phyloP scores from a whole-genome alignment of 1,140 invertebrate species.

The Papilio xuthus region DNA sequence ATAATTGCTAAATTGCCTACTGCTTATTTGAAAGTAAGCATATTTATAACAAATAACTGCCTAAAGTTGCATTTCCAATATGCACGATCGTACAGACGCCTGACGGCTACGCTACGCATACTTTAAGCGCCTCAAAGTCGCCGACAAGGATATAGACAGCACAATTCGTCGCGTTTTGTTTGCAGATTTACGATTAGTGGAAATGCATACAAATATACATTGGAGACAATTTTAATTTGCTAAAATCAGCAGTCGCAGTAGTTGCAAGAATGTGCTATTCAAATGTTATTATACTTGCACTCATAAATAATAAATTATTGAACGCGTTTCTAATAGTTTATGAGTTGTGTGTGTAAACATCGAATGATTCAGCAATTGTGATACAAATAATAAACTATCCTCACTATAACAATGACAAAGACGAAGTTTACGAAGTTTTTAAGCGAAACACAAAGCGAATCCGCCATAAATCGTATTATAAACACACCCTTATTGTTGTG shows the following conservation, averaged over 20 bases:
- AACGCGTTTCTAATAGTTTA: not conserved
- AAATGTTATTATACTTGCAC: not conserved
- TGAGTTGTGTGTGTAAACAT: not conserved
- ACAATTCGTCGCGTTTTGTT: not conserved
- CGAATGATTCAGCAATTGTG: not conserved
- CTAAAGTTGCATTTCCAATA: not conserved
- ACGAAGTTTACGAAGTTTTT: not conserved
- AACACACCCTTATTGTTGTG: not conserved
- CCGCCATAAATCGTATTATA: not conserved
- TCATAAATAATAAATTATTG: not conserved
- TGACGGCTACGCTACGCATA: not conserved
- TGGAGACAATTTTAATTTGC: not conserved
- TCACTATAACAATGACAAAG: not conserved
- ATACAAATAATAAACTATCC: not conserved
- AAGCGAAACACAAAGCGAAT: not conserved
- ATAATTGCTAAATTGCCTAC: not conserved
- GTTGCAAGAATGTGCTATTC: not conserved
- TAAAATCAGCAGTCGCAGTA: not conserved
- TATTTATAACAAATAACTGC: not conserved
- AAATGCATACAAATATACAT: not conserved
- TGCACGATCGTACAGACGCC: too few relatives aligned
- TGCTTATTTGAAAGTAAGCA: not conserved
- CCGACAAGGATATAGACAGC: too few relatives aligned
- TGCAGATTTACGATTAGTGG: not conserved
- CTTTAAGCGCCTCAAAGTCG: too few relatives aligned